Percentiles rank a stretch among this genome's conserved stretches.
phyloP scores from a whole-genome alignment of 2,113 vertebrate genomes.

The Notothenia coriiceps region DNA sequence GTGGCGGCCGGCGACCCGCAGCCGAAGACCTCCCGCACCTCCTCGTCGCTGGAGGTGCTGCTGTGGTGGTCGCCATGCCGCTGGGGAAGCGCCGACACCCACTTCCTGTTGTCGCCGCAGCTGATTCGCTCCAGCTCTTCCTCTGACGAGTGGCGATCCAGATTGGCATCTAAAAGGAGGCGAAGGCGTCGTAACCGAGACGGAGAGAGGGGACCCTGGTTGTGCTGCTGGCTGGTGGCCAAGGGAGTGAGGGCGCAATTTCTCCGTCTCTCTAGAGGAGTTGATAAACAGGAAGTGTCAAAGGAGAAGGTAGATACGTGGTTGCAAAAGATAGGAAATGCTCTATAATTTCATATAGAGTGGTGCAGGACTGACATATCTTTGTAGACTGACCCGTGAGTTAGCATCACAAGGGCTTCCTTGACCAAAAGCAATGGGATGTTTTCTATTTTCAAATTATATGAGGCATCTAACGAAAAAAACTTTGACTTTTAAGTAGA shows the following conservation, averaged over 20 bases:
- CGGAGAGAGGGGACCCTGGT: constrained; percentile 88
- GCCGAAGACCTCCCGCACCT: constrained; percentile 90
- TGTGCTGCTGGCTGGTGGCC: constrained; percentile 91
- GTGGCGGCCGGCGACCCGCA: constrained; percentile 67
- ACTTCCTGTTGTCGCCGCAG: constrained; percentile 87
- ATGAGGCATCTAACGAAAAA: no score
- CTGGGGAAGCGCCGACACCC: constrained; percentile 81
- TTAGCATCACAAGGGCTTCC: no score
- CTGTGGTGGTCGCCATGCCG: constrained; percentile 84
- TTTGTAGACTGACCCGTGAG: no score
- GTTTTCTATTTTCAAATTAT: no score
- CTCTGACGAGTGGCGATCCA: constrained; percentile 92
- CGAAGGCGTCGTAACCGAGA: constrained; percentile 85
- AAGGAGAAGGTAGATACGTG: neutral
- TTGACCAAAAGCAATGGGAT: no score
- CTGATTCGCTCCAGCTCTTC: constrained; percentile 93
- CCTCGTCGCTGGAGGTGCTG: constrained; percentile 92
- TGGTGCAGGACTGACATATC: no score
- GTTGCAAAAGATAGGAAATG: neutral
- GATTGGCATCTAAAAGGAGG: constrained; percentile 86
- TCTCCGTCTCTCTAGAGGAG: constrained; percentile 86
- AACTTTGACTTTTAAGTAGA: no score
- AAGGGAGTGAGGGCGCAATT: constrained; percentile 89
- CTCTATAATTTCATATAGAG: neutral
- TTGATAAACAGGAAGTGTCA: constrained; percentile 39